Percentiles rank a stretch among this genome's conserved stretches.
These are phyloP conservation scores for Galemys pyrenaicus DNA, from an alignment of 2,113 vertebrate species.

Conservation along the genomic window DNA sequence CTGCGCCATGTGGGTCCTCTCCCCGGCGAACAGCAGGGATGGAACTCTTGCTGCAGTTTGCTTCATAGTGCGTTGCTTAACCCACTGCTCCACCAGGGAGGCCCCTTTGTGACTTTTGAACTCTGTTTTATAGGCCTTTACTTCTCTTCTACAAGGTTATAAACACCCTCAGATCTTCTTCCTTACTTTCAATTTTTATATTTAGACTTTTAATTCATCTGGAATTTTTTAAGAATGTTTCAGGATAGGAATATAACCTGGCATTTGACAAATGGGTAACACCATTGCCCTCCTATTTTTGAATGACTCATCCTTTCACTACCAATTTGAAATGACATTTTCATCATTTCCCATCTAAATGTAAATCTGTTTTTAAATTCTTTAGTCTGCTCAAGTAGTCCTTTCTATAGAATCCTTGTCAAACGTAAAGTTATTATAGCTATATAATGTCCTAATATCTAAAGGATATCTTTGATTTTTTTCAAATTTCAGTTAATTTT, in stretches of 20 bases:
- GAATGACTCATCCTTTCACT: background rate
- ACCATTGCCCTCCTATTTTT: background rate
- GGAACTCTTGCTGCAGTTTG: no score
- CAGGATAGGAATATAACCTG: background rate
- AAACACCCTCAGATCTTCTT: background rate
- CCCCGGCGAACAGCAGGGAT: no score
- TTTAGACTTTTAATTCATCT: background rate
- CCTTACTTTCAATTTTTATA: background rate
- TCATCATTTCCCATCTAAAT: background rate
- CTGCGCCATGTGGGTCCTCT: no score
- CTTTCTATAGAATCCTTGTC: background rate
- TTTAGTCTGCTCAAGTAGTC: background rate
- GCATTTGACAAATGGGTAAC: background rate
- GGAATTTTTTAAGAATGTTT: background rate
- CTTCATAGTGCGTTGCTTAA: no score
- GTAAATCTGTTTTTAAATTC: conserved; percentile 15
- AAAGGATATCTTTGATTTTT: background rate
- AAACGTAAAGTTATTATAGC: background rate
- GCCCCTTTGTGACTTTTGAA: conserved; percentile 28
- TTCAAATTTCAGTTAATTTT: background rate
- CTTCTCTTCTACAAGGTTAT: background rate
- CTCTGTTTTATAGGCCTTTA: conserved; percentile 12
- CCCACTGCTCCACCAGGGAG: no score
- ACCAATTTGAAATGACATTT: conserved; percentile 8
- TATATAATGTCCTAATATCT: background rate